Percentiles rank a stretch among this genome's conserved stretches.
phyloP scores from a whole-genome alignment of 2,888 invertebrate genomes.

The Silvanus unidentatus region DNA sequence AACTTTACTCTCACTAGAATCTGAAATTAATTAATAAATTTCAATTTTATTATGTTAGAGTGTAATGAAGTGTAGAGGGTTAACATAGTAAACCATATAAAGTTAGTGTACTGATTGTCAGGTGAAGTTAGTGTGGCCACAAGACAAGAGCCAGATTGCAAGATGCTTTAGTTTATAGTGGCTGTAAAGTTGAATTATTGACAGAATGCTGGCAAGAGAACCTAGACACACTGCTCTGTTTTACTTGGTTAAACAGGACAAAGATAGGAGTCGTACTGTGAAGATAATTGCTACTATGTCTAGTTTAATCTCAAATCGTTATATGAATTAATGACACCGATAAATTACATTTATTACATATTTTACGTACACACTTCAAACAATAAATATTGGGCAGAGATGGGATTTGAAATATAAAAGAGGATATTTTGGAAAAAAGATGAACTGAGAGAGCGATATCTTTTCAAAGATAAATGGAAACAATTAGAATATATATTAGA shows the following conservation, averaged over 20 bases:
- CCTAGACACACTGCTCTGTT: constrained; percentile 2
- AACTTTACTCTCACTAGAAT: too few relatives aligned
- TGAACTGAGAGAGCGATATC: too few relatives aligned
- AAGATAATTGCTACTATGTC: constrained; percentile 4
- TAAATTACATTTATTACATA: constrained; percentile 2
- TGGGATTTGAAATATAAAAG: not conserved
- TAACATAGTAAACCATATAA: not conserved
- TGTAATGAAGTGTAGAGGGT: too few relatives aligned
- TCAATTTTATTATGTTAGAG: too few relatives aligned
- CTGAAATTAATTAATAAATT: too few relatives aligned
- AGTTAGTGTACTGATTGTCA: constrained; percentile 4
- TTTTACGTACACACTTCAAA: not conserved
- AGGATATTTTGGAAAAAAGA: too few relatives aligned
- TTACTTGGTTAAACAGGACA: not conserved
- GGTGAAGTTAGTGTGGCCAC: constrained; percentile 1
- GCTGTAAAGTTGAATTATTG: constrained; percentile 6
- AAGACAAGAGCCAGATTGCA: constrained; percentile 5
- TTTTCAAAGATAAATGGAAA: too few relatives aligned
- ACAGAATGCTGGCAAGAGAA: constrained; percentile 1
- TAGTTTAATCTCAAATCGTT: constrained; percentile 4
- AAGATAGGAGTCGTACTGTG: constrained; percentile 4
- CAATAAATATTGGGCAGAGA: not conserved
- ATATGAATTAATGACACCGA: constrained; percentile 1
- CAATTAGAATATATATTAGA: too few relatives aligned
- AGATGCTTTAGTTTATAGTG: constrained; percentile 5